A percentile compares a stretch with the other conserved stretches of the same genome.
Conservation (phyloP, 2,113 vertebrate genomes). For the Rhabdomys dilectus region DNA sequence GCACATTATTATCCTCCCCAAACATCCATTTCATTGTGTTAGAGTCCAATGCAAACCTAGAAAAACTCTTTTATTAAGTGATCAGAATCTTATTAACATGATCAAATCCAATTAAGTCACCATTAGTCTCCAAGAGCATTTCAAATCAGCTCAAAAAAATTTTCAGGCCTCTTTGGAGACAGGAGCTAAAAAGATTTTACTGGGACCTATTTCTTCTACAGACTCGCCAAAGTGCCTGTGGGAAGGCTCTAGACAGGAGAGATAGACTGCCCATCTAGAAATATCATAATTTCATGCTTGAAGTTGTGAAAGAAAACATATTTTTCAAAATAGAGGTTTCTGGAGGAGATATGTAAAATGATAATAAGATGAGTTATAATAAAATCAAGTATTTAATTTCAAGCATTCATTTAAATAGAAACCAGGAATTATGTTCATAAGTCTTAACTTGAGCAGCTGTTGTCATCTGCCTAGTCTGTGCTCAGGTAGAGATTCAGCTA, state of each 20-base stretch:
- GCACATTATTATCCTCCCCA: not conserved
- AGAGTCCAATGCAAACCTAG: not conserved
- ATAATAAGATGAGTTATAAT: not conserved
- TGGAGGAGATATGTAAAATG: not conserved
- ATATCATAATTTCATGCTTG: not conserved
- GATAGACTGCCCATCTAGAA: not conserved
- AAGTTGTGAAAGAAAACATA: not conserved
- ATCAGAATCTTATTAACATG: conserved; percentile 30
- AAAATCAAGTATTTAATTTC: not conserved
- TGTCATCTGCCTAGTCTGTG: not conserved
- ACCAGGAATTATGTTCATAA: not conserved
- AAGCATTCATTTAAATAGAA: not conserved
- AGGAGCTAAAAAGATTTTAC: not conserved
- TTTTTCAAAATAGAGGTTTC: conserved; percentile 21
- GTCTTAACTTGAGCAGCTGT: not conserved
- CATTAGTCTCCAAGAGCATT: conserved; percentile 41
- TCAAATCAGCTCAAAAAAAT: not conserved
- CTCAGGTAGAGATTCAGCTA: not conserved
- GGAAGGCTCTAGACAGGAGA: not conserved
- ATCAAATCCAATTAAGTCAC: conserved; percentile 19
- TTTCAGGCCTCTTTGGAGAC: not conserved
- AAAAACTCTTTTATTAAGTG: conserved; percentile 9
- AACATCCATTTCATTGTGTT: not conserved
- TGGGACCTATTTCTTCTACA: not conserved
- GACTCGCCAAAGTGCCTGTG: not conserved